Conservation (phyloP, 2,113 vertebrate species). For the Ginglymostoma cirratum region DNA sequence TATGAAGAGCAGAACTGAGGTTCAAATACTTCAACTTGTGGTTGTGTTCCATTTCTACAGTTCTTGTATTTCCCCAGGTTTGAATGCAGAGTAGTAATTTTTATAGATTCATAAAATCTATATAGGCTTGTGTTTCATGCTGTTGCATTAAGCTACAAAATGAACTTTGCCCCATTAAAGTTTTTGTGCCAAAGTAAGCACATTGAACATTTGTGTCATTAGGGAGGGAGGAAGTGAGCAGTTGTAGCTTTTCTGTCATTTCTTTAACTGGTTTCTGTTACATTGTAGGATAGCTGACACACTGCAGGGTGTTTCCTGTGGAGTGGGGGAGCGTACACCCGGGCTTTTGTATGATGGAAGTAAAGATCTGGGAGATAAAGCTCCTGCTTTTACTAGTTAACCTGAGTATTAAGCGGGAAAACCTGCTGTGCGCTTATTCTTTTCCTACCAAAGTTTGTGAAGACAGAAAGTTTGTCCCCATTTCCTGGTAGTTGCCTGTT, state of each 20-base stretch:
- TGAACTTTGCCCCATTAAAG: conserved; percentile 18
- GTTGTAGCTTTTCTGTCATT: conserved; percentile 29
- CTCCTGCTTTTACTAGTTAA: not conserved
- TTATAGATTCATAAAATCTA: conserved; percentile 22
- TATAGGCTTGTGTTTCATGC: conserved; percentile 26
- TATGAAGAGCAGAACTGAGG: not conserved
- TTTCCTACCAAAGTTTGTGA: not conserved
- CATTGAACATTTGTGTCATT: conserved; percentile 29
- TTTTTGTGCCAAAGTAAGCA: conserved; percentile 19
- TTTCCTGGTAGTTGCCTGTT: conserved; percentile 23
- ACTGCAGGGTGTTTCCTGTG: conserved; percentile 30
- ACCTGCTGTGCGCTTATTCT: not conserved
- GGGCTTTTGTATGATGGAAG: conserved; percentile 13
- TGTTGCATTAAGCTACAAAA: conserved; percentile 1
- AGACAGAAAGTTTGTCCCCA: not conserved
- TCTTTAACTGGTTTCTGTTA: conserved; percentile 36
- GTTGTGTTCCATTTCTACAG: not conserved
- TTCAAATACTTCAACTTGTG: not conserved
- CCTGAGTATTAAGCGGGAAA: not conserved
- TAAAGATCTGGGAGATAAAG: conserved; percentile 22
- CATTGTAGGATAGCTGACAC: conserved; percentile 24
- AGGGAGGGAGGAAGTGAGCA: not conserved
- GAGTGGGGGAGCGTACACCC: not conserved
- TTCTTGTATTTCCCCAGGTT: conserved; percentile 9
- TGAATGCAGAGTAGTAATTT: not conserved